These are phyloP conservation scores for Xiphophorus maculatus DNA, from an alignment of 2,113 vertebrate species.

Conservation along the genomic window DNA sequence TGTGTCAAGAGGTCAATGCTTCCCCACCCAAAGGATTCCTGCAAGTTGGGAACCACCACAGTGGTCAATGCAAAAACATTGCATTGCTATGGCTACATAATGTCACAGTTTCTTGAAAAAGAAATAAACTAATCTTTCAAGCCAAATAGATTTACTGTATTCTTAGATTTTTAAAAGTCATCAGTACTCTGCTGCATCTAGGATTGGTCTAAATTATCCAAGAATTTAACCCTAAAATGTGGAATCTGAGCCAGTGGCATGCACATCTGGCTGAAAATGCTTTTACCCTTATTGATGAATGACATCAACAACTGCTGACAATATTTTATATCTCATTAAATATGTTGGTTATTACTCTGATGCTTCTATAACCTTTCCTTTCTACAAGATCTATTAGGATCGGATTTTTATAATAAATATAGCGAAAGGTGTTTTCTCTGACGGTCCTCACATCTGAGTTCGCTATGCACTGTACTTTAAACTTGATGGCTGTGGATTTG, in stretches of 20 bases:
- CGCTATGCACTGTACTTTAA: too few species aligned
- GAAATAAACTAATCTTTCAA: neutral
- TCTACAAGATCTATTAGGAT: neutral
- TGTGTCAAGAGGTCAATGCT: constrained; percentile 60
- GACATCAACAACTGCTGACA: neutral
- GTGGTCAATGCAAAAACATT: neutral
- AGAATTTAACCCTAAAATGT: neutral
- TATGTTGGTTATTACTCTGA: neutral
- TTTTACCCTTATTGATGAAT: neutral
- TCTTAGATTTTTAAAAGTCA: neutral
- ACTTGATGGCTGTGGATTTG: neutral
- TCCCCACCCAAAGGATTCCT: constrained; percentile 48
- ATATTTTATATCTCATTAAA: neutral
- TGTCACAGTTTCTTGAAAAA: neutral
- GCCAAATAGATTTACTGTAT: neutral
- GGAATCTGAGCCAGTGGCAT: neutral
- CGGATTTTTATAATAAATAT: neutral
- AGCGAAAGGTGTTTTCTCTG: neutral
- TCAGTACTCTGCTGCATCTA: neutral
- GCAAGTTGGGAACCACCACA: constrained; percentile 21
- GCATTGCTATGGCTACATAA: neutral
- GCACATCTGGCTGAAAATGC: neutral
- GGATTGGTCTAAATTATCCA: neutral
- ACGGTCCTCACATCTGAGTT: neutral
- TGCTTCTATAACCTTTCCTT: neutral